Evolutionary conservation across 2,797 vertebrate genomes (phyloP).

Genomic region (Carapus acus): DNA sequence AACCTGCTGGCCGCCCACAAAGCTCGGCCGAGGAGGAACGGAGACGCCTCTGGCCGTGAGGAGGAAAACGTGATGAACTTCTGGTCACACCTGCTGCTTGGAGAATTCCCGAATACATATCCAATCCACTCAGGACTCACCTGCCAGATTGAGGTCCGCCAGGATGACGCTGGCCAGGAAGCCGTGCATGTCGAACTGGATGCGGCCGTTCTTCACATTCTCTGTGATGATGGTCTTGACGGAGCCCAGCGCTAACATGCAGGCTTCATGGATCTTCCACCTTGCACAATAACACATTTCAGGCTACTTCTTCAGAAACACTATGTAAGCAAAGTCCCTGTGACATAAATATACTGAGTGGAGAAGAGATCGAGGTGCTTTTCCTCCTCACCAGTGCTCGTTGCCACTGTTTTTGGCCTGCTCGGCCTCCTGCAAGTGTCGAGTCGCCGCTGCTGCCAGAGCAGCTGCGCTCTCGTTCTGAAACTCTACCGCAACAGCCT

Average conservation of each 20-base stretch:
- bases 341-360: too few species aligned
- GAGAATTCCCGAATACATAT: neutral
- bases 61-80: neutral
- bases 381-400: constrained; percentile 84
- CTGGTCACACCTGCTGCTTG: neutral
- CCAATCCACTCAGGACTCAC: constrained; percentile 56
- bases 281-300: constrained; percentile 57
- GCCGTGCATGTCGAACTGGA: constrained; percentile 97
- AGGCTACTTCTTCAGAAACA: neutral
- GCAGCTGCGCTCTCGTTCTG: constrained; percentile 96
- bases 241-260: constrained; percentile 94
- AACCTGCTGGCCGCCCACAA: constrained; percentile 98
- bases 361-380: too few species aligned
- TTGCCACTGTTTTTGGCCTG: constrained; percentile 83
- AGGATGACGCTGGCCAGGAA: constrained; percentile 93
- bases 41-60: constrained; percentile 74
- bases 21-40: constrained; percentile 92
- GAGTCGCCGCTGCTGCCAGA: constrained; percentile 91
- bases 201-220: constrained; percentile 89
- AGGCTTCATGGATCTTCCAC: constrained; percentile 99
- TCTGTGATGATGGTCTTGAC: constrained; percentile 95
- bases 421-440: constrained; percentile 93
- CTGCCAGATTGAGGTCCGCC: constrained; percentile 89
- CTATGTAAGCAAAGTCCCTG: too few species aligned
- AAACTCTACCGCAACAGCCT: constrained; percentile 97